Conservation (phyloP, 2,888 invertebrate species). For the Carabus problematicus region DNA sequence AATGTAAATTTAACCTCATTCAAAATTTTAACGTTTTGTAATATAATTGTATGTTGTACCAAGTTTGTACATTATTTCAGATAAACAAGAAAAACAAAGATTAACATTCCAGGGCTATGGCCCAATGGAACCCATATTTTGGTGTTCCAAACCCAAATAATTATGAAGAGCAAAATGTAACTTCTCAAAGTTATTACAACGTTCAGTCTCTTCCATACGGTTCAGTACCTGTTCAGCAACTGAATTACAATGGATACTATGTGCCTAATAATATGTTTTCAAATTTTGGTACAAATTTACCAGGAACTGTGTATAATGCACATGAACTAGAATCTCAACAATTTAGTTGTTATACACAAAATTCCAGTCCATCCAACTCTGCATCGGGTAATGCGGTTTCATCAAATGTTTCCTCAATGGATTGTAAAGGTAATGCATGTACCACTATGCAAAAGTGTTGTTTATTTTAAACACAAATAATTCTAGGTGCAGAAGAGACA, state of each 20-base stretch:
- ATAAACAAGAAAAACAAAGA: constrained; percentile 11
- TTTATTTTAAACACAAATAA: not conserved
- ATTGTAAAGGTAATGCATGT: no score
- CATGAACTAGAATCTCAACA: constrained; percentile 34
- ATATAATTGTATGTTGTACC: not conserved
- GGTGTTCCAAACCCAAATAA: constrained; percentile 36
- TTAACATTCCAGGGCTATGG: constrained; percentile 36
- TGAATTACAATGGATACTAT: constrained; percentile 34
- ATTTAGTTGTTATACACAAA: constrained; percentile 25
- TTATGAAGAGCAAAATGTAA: constrained; percentile 34
- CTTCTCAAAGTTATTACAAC: constrained; percentile 37
- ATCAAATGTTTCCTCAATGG: not conserved
- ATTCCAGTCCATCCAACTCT: constrained; percentile 9
- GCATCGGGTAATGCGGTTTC: not conserved
- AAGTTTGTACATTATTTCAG: not conserved
- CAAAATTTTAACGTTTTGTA: not conserved
- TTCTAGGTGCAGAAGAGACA: constrained; percentile 14
- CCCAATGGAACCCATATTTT: constrained; percentile 43
- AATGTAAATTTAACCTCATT: constrained; percentile 26
- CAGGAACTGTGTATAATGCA: constrained; percentile 34
- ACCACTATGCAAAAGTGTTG: not conserved
- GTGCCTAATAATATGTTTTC: constrained; percentile 26
- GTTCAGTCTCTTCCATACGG: constrained; percentile 26
- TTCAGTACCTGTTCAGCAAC: constrained; percentile 20
- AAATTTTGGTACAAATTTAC: constrained; percentile 33